A percentile compares a stretch with the other conserved stretches of the same genome.
Evolutionary conservation across 2,888 invertebrate species (phyloP).

Genomic region (Marronus borbonicus): DNA sequence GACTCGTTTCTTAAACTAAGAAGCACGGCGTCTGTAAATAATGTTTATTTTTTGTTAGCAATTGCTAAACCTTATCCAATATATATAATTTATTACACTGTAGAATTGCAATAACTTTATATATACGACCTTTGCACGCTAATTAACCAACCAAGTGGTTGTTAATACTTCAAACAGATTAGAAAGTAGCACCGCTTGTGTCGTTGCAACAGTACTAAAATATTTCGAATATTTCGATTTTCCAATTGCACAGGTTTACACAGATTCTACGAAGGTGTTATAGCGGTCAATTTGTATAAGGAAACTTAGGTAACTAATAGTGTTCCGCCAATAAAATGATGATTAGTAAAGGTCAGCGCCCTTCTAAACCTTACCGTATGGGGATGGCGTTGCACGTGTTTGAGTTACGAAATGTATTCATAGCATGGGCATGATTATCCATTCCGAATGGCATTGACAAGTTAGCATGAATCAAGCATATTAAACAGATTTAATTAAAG

Average conservation of each 20-base stretch:
- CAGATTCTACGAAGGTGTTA: background rate
- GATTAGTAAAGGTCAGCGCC: constrained; percentile 3
- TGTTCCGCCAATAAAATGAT: constrained; percentile 9
- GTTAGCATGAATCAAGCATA: too few species aligned
- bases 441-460: too few species aligned
- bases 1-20: too few species aligned
- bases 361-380: background rate
- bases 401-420: too few species aligned
- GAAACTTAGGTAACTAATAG: background rate
- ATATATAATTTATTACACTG: background rate
- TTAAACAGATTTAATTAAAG: too few species aligned
- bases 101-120: background rate
- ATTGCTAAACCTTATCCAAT: background rate
- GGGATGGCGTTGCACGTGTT: background rate
- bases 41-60: too few species aligned
- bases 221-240: background rate
- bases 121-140: constrained; percentile 4
- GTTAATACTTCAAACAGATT: background rate
- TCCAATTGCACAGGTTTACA: background rate
- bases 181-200: background rate
- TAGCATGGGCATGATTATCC: too few species aligned
- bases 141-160: background rate
- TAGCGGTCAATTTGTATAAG: background rate
- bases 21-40: too few species aligned
- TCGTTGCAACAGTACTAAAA: constrained; percentile 12